These are phyloP conservation scores for Labeo catla DNA, from an alignment of 2,113 vertebrate genomes.

Conservation along the genomic window DNA sequence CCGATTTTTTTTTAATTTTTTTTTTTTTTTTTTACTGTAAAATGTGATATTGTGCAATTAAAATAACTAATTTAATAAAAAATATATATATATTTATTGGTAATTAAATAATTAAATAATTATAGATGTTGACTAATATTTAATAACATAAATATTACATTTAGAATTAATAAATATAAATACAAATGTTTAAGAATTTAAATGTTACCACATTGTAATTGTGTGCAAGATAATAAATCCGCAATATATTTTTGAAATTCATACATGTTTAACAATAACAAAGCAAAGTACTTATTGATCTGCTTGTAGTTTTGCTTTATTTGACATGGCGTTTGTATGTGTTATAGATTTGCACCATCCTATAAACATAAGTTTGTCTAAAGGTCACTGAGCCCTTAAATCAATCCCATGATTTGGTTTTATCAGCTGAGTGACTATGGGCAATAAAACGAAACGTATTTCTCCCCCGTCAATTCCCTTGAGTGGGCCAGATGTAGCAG, in stretches of 20 bases:
- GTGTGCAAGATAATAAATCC: not conserved
- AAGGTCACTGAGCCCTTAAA: slow-evolving; percentile 54
- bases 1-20: too few species aligned
- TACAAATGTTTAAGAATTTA: too few species aligned
- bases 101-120: too few species aligned
- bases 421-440: slow-evolving; percentile 53
- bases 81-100: too few species aligned
- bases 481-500: slow-evolving; percentile 40
- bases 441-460: slow-evolving; percentile 64
- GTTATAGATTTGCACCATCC: slow-evolving; percentile 43
- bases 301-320: not conserved
- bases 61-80: too few species aligned
- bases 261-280: not conserved
- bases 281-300: slow-evolving; percentile 5
- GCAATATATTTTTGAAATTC: not conserved
- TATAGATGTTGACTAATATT: too few species aligned
- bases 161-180: too few species aligned
- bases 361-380: slow-evolving; percentile 37
- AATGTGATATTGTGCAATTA: too few species aligned
- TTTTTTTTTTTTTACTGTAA: too few species aligned
- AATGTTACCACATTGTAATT: not conserved
- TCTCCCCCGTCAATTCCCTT: slow-evolving; percentile 44
- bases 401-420: slow-evolving; percentile 56
- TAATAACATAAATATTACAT: too few species aligned
- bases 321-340: slow-evolving; percentile 4